A percentile compares a stretch with the other conserved stretches of the same genome.
Evolutionary conservation across 2,113 vertebrate genomes (phyloP).

Genomic region (Podarcis muralis): DNA sequence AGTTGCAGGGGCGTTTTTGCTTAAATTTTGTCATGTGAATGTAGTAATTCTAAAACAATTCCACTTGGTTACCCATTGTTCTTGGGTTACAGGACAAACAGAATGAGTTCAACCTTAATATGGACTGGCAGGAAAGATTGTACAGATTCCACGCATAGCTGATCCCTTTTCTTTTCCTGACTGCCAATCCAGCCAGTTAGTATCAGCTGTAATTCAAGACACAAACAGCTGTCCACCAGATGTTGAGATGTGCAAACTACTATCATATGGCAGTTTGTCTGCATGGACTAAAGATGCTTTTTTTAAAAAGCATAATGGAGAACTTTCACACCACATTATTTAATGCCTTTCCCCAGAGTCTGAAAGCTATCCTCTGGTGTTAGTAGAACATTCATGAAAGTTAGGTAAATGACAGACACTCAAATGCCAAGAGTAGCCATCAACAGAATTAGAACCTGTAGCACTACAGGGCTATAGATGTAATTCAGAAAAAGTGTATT

Average conservation of each 20-base stretch:
- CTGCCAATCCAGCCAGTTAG: not conserved
- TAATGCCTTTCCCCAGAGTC: not conserved
- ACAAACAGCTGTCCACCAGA: constrained; percentile 21
- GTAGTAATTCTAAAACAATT: not conserved
- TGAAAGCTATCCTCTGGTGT: constrained; percentile 31
- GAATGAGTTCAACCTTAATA: not conserved
- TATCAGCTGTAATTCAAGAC: not conserved
- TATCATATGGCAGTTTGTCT: not conserved
- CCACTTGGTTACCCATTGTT: not conserved
- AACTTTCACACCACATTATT: constrained; percentile 6
- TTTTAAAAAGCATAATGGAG: not conserved
- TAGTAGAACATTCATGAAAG: not conserved
- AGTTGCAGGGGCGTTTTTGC: not conserved
- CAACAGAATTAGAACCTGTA: constrained; percentile 2
- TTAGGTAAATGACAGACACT: not conserved
- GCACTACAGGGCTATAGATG: not conserved
- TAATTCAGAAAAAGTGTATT: not conserved
- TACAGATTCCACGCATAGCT: constrained; percentile 20
- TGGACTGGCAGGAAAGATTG: not conserved
- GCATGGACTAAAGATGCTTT: constrained; percentile 6
- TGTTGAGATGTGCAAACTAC: not conserved
- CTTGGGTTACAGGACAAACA: not conserved
- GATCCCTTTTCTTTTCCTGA: not conserved
- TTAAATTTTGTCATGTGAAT: not conserved
- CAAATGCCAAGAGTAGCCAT: not conserved